A percentile compares a stretch with the other conserved stretches of the same genome.
phyloP scores from a whole-genome alignment of 23 tunicate species.

The Halocynthia roretzi region DNA sequence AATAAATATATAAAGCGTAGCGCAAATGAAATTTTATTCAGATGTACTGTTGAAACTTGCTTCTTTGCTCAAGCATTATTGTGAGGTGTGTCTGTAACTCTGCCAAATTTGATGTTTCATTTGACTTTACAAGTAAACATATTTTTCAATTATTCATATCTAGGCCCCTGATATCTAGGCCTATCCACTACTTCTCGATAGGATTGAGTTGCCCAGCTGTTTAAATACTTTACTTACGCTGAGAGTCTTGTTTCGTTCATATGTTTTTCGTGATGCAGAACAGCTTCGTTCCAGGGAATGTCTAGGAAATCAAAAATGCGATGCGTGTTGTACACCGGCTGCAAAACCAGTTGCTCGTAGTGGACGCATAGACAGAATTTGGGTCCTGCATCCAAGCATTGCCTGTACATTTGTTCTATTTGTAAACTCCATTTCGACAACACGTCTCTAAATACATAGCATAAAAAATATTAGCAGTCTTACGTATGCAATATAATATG shows the following conservation, averaged over 20 bases:
- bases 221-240: slow-evolving; percentile 20
- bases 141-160: too few relatives aligned
- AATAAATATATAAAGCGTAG: background rate
- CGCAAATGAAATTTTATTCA: background rate
- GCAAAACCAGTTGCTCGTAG: slow-evolving; percentile 32
- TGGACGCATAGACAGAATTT: slow-evolving; percentile 29
- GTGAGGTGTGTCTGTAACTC: too few relatives aligned
- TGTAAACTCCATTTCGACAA: slow-evolving; percentile 12
- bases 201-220: too few relatives aligned
- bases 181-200: too few relatives aligned
- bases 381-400: slow-evolving; percentile 16
- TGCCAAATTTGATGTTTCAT: too few relatives aligned
- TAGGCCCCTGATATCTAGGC: too few relatives aligned
- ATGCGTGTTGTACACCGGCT: slow-evolving; percentile 18
- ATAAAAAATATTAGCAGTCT: too few relatives aligned
- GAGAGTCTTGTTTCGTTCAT: slow-evolving; percentile 50
- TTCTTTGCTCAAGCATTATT: too few relatives aligned
- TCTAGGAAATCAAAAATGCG: slow-evolving; percentile 25
- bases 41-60: background rate
- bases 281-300: slow-evolving; percentile 21
- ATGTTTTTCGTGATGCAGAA: slow-evolving; percentile 29
- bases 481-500: too few relatives aligned
- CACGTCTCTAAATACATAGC: background rate
- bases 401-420: slow-evolving; percentile 10
- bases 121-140: too few relatives aligned